These are phyloP conservation scores for Pseudoatta argentina DNA, from an alignment of 1,140 invertebrate species.

Conservation along the genomic window DNA sequence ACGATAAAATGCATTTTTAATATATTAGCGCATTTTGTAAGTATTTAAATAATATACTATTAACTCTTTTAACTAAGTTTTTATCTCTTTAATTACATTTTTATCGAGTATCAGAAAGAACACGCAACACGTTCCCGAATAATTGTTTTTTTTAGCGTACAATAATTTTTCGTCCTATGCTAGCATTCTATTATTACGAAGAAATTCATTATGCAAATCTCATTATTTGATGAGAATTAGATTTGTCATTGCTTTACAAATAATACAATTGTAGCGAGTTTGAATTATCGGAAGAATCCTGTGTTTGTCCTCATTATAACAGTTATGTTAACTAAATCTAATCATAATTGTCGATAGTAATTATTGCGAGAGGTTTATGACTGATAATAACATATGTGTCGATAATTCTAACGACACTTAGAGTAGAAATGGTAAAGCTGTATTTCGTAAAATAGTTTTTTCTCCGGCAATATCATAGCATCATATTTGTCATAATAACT, in stretches of 20 bases:
- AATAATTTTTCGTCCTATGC: background rate
- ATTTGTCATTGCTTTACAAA: background rate
- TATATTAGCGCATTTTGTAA: background rate
- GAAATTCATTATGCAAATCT: conserved; percentile 11
- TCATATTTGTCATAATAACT: conserved; percentile 2
- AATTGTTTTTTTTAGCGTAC: background rate
- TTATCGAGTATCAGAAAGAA: conserved; percentile 5
- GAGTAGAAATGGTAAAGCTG: background rate
- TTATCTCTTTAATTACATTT: conserved; percentile 31
- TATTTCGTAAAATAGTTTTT: background rate
- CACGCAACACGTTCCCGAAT: background rate
- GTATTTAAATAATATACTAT: conserved; percentile 43
- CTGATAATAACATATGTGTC: too few species aligned
- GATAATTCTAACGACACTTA: background rate
- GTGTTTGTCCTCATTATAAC: background rate
- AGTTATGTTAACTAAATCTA: conserved; percentile 4
- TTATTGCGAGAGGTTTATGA: conserved; percentile 7
- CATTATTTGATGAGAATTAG: conserved; percentile 2
- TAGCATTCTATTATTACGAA: background rate
- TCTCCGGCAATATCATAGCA: background rate
- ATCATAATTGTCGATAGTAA: background rate
- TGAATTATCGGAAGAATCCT: background rate
- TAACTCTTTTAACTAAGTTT: conserved; percentile 23
- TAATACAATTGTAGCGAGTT: background rate
- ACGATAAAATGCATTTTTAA: background rate